Evolutionary conservation across 2,113 vertebrate species (phyloP), one percentile per base, ranked within the genome.

Genomic region (Heterocephalus glaber): DNA sequence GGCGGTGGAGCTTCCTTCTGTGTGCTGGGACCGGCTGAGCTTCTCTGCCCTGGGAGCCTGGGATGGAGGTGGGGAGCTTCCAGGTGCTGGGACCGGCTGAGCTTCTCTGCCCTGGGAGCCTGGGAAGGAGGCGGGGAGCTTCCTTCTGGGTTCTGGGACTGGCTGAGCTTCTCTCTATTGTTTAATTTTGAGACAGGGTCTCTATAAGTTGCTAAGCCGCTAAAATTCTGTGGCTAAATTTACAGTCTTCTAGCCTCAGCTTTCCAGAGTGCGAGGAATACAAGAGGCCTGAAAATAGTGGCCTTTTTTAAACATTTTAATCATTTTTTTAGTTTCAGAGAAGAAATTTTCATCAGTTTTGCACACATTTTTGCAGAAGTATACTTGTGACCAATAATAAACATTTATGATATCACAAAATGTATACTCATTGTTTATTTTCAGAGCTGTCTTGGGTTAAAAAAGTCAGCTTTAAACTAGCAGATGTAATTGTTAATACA

Each of bases 321-420:
- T 90, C 58, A 33, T 35, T 94, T 90, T 94, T 86, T 72, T 74
- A 90, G 65, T 76, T 65, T 87, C 44, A 74, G 56, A 65, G 63
- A 80, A 83, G 66, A 13, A 88, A 35, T 81, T 86, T 74, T 89
- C 24, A 44, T 79, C 80, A 84, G 81, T 12, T 47, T 85, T 86
- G 30, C 41, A 38, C 17, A 56, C 7, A 26, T 44, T 90, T 22
- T 80, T 80, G 12, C 10, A 63, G 24, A 76, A 66, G 8, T 10
- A 33, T 58, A 41, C 49, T 90, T 74, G 41, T 60, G 47, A 68
- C 17, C 14, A 66, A 22, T 28, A 82, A 30, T 41, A 63, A 47
- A 77, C 52, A 77, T 96, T 47, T 81, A 30, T 76, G 49, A 74
- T 56, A 26, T 77, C 41, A 56, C 38, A 58, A n/a, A 94, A 63